These are phyloP conservation scores for Coluber constrictor DNA, from an alignment of 2,797 vertebrate species.

Conservation along the genomic window DNA sequence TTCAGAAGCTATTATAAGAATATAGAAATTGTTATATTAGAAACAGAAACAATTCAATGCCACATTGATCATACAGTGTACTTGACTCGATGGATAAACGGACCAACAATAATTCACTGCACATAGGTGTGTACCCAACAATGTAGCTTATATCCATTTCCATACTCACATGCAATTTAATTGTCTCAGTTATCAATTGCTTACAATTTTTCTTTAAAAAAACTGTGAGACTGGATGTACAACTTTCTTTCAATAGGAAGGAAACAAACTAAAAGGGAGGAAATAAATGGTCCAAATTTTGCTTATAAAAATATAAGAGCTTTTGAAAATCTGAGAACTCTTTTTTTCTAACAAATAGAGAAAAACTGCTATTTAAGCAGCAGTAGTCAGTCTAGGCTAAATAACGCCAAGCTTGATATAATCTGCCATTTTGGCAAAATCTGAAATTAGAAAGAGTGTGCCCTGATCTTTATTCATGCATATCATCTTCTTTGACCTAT, in stretches of 20 bases:
- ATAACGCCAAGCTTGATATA: background rate
- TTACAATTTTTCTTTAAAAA: background rate
- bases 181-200: background rate
- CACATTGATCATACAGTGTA: slow-evolving; percentile 7
- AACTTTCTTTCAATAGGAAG: background rate
- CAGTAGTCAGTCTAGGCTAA: background rate
- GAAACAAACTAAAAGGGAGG: background rate
- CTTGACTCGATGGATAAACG: background rate
- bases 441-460: background rate
- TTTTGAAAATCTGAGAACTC: background rate
- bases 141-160: background rate
- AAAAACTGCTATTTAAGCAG: background rate
- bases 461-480: background rate
- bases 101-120: background rate
- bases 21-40: background rate
- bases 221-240: background rate
- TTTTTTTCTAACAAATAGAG: background rate
- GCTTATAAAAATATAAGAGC: background rate
- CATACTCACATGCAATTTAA: background rate
- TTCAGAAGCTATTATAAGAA: slow-evolving; percentile 17
- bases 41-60: slow-evolving; percentile 4
- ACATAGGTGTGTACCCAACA: background rate
- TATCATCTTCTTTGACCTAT: background rate
- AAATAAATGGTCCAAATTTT: background rate
- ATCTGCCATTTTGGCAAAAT: background rate